Evolutionary conservation across 2,797 vertebrate genomes (phyloP), one percentile per base, ranked within the genome.

Genomic region (Merluccius polli): DNA sequence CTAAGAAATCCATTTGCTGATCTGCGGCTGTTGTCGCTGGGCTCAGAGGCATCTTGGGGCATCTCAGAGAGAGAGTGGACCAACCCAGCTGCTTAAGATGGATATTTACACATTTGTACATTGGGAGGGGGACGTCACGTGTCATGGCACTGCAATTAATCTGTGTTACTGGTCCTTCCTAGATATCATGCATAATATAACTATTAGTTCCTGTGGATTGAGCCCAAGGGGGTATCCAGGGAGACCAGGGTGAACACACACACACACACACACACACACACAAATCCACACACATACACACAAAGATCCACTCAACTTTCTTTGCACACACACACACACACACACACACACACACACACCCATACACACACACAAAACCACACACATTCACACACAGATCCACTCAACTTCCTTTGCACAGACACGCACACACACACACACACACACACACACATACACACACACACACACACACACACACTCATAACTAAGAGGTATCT

Each of bases 101-200:
- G 82, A 91, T 89, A 88, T 87, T 89, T 88, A 89, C 82, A 89
- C 81, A 89, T 91, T 88, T 89, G 75, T 86, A 87, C 79, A 86
- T 80, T 76, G 73, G 48, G 71, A 7, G 44, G 18, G 16, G 44
- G 4, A 84, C 79, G 79, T 79, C 79, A 81, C 73, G 13, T 70
- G 52, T 84, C 86, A 92, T 86, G 84, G 85, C 84, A 78, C 87
- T 91, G 88, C 89, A 90, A 89, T 89, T 74, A 82, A 93, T 93
- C 84, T 90, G 75, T 69, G 74, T 90, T 87, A 83, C 80, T 76
- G 75, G 76, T 84, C 76, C 83, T 71, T 79, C 87, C 83, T 84
- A 82, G 77, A 87, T 87, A 81, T 81, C 86, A 78, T 87, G 85
- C 80, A 84, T 88, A 89, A 89, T 84, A 83, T 71, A 83, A 78